Base-by-base conservation (phyloP, 2,113 vertebrate species). In the Syngnathus typhle region DNA sequence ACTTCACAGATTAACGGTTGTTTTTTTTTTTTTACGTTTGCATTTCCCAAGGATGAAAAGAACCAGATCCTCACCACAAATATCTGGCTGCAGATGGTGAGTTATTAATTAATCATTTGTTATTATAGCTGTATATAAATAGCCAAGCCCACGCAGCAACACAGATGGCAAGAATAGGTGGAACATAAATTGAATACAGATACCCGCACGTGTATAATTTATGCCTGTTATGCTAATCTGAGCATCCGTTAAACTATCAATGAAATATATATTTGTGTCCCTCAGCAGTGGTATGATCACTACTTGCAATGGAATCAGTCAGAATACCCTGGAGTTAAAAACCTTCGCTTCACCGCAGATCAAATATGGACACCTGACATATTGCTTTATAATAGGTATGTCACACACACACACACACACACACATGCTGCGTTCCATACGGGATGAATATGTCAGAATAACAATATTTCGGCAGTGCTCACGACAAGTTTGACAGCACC, bases 221-320 rank as follows among this genome's bases (percentile, higher is more conserved):
- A 43, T 62, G 39, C 19, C 15, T 15, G n/a, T 44, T 21, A 23
- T 44, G 39, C 39, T 16, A 39, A 6, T 5, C 11, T 62, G 60
- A 62, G 21, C 21, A 16, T 15, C 1, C 36, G 55, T 36, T 36
- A 16, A 58, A 58, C n/a, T 16, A 27, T 44, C 41, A 62, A 43
- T 62, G 8, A 62, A 23, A 44, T 15, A 21, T 44, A 62, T 16
- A 27, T 62, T 68, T 73, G 62, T 80, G 75, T 69, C 36, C 72
- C 60, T 23, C 81, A 93, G 92, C 88, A 89, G 68, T 93, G 92
- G 91, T 91, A 90, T 44, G 92, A 93, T 63, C 88, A 92, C 78
- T 92, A 92, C 73, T 87, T 92, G 32, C 89, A 91, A 83, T 93
- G 92, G 92, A 92, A 93, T 82, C 91, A 92, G 68, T 90, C 92